These are phyloP conservation scores for Drosophila virilis DNA, from an alignment of 1,140 invertebrate species.

Conservation along the genomic window DNA sequence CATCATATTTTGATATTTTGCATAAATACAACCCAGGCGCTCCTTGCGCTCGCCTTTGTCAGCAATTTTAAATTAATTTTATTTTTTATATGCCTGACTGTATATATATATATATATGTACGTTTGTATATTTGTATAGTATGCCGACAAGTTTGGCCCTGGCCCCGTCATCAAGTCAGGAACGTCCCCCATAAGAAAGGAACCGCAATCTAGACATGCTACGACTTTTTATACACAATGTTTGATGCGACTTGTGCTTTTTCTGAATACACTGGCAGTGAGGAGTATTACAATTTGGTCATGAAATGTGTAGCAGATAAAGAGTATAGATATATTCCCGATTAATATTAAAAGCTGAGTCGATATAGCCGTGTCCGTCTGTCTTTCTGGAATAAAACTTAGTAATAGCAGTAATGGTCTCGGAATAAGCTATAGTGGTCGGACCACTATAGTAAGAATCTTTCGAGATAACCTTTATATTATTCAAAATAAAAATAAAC, in stretches of 20 bases:
- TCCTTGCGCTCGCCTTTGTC: conserved; percentile 55
- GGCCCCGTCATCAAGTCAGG: conserved; percentile 3
- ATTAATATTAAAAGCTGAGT: too few species aligned
- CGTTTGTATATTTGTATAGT: conserved; percentile 1
- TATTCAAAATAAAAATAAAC: too few species aligned
- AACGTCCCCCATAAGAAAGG: background rate
- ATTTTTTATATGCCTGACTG: conserved; percentile 24
- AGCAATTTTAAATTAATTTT: conserved; percentile 78
- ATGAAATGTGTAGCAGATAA: too few species aligned
- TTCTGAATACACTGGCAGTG: background rate
- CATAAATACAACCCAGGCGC: conserved; percentile 58
- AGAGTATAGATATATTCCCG: too few species aligned
- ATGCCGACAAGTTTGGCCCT: conserved; percentile 15
- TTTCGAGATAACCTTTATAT: too few species aligned
- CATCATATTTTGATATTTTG: conserved; percentile 51
- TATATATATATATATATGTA: background rate
- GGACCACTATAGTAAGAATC: too few species aligned
- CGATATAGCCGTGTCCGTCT: too few species aligned
- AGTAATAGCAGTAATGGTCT: too few species aligned
- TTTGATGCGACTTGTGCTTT: conserved; percentile 67
- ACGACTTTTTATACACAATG: conserved; percentile 50
- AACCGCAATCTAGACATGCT: conserved; percentile 67
- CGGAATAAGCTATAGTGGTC: too few species aligned
- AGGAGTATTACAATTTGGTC: too few species aligned
- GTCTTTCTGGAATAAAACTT: too few species aligned